Conservation (phyloP, 2,888 invertebrate species). For the Leistus spinibarbis region DNA sequence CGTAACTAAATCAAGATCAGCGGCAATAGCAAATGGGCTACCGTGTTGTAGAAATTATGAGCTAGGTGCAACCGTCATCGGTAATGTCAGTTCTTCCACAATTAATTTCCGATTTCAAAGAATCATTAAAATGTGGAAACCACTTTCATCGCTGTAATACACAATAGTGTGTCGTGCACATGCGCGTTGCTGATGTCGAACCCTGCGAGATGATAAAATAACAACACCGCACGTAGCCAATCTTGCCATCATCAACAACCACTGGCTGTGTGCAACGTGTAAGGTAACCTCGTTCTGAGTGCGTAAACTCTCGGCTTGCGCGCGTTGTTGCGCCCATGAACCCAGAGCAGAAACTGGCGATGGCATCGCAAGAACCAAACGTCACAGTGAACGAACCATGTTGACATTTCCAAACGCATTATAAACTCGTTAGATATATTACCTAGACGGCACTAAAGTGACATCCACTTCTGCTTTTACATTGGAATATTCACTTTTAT, state of each 20-base stretch:
- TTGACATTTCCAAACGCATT: slow-evolving; percentile 35
- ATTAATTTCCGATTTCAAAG: neutral
- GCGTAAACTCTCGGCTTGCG: neutral
- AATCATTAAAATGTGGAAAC: neutral
- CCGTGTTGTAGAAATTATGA: neutral
- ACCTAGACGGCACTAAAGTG: slow-evolving; percentile 10
- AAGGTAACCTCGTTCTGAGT: neutral
- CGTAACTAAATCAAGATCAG: too few species aligned
- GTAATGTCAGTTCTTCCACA: neutral
- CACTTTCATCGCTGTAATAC: neutral
- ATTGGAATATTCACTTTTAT: too few species aligned
- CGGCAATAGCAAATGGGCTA: too few species aligned
- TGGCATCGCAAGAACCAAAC: slow-evolving; percentile 8
- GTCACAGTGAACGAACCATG: slow-evolving; percentile 8
- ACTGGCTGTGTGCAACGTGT: neutral
- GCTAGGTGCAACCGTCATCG: neutral
- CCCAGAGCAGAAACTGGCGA: neutral
- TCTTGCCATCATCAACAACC: neutral
- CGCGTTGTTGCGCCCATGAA: neutral
- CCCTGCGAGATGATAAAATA: neutral
- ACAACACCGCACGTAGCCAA: neutral
- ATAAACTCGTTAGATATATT: slow-evolving; percentile 37
- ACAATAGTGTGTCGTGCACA: neutral
- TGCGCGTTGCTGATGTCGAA: neutral
- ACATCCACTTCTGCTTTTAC: neutral